phyloP scores from a whole-genome alignment of 2,113 vertebrate species.

The Lutjanus erythropterus region DNA sequence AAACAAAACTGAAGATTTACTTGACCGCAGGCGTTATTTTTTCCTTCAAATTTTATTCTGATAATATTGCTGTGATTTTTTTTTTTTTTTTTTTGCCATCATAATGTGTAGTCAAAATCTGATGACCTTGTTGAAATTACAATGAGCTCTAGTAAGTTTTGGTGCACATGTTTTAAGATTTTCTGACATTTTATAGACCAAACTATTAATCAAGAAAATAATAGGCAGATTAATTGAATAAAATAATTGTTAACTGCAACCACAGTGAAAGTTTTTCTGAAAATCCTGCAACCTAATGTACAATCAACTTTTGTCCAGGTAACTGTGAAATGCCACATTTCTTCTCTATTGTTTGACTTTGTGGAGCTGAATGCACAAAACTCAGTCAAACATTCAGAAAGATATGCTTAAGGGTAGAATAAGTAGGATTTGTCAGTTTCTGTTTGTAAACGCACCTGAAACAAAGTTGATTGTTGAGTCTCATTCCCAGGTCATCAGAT shows the following conservation, averaged over 20 bases:
- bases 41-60: too few species aligned
- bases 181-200: not conserved
- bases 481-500: too few species aligned
- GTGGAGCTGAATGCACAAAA: not conserved
- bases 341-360: not conserved
- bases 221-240: not conserved
- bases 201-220: not conserved
- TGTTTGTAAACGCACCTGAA: too few species aligned
- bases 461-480: too few species aligned
- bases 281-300: not conserved
- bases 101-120: too few species aligned
- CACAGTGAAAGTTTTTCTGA: not conserved
- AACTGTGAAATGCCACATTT: conserved; percentile 10
- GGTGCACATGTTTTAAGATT: not conserved
- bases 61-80: too few species aligned
- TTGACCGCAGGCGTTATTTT: too few species aligned
- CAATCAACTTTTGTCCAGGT: not conserved
- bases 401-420: not conserved
- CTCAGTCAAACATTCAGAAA: not conserved
- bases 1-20: too few species aligned
- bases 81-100: too few species aligned
- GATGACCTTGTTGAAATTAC: not conserved
- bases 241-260: not conserved
- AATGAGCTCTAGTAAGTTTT: not conserved
- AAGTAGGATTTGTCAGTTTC: too few species aligned